Base-by-base conservation (phyloP, 2,888 invertebrate species). In the Pseudoips prasinana region DNA sequence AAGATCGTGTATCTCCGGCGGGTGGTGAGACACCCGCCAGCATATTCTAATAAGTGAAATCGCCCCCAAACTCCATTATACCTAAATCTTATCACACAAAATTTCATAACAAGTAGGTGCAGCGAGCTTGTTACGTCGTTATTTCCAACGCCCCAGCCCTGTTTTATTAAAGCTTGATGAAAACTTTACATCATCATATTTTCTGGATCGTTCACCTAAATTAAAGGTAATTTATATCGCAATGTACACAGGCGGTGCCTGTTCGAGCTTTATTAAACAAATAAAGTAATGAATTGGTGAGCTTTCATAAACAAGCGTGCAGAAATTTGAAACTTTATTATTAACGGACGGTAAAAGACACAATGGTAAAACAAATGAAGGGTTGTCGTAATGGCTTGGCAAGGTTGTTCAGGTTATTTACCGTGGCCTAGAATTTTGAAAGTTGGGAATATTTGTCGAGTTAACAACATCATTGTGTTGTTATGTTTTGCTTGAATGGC, bases 201-300 rank as follows among this genome's bases (percentile, higher is more conserved):
- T 84, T 78, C 81, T 74, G 77, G 79, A 81, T 78, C 80, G 76
- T 73, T 81, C 80, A 72, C 78, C 71, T 78, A 83, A 83, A 84
- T 85, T 84, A 84, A 82, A 83, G 80, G 80, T 85, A 85, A 86
- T 86, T 85, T 84, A 85, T 85, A 85, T 68, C 71, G 70, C 73
- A 71, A 73, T 76, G 75, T 80, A 55, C 43, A 49, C 56, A 55
- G 74, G 64, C 74, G 72, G 75, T 61, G 74, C 76, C 62, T 61
- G 72, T 72, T 72, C 52, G 61, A 72, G 81, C 82, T 81, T 85
- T 85, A 85, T 82, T 83, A 82, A 82, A 80, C 80, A 80, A 83
- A 85, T 82, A 82, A 85, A 74, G 77, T 77, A 83, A 83, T 80
- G 76, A 84, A 81, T 82, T 72, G 75, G 73, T 67, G 64, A 63